phyloP scores from a whole-genome alignment of 2,113 vertebrate species.

The Gobio gobio region DNA sequence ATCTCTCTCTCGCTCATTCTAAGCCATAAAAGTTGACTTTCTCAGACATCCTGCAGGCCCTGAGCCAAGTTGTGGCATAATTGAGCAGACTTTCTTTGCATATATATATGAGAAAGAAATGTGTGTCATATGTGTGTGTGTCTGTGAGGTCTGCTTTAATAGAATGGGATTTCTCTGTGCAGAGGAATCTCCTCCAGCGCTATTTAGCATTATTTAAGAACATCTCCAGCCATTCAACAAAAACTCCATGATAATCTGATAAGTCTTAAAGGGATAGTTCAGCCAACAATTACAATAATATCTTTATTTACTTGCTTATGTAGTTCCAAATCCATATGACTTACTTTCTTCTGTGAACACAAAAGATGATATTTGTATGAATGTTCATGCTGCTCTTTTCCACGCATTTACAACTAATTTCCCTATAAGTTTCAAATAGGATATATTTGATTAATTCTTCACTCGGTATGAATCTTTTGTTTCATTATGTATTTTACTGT shows the following conservation, averaged over 20 bases:
- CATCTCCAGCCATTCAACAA: neutral
- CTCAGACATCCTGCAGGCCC: neutral
- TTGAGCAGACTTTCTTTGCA: neutral
- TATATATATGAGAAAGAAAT: neutral
- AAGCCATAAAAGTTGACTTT: neutral
- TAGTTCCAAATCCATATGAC: neutral
- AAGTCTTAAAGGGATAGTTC: neutral
- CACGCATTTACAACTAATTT: neutral
- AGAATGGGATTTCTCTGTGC: constrained; percentile 14
- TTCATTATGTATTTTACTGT: too few relatives aligned
- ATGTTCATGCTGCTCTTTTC: neutral
- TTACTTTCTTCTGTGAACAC: neutral
- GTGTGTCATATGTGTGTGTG: neutral
- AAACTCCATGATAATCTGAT: neutral
- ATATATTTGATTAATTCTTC: too few relatives aligned
- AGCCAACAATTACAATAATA: neutral
- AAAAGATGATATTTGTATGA: neutral
- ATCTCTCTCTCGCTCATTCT: neutral
- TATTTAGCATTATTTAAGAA: neutral
- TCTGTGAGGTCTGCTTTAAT: neutral
- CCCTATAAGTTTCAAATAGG: neutral
- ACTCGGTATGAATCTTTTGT: too few relatives aligned
- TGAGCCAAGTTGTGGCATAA: constrained; percentile 9
- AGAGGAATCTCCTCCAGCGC: neutral
- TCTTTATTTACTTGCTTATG: neutral